Percentiles rank a stretch among this genome's conserved stretches.
These are phyloP conservation scores for Chionomys nivalis DNA, from an alignment of 2,113 vertebrate species.

Conservation along the genomic window DNA sequence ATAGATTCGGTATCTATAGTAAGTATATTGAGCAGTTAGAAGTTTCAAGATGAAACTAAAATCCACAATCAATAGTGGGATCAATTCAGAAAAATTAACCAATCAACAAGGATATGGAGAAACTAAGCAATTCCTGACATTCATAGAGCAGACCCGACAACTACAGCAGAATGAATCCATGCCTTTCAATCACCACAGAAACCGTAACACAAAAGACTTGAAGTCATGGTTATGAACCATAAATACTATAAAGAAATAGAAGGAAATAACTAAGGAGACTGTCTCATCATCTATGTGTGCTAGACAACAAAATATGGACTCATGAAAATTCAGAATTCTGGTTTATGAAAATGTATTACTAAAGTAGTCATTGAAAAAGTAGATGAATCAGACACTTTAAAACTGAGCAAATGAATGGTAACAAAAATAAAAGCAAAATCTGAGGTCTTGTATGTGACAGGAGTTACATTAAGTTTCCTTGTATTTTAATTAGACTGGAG, in stretches of 20 bases:
- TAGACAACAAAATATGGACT: neutral
- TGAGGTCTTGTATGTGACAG: neutral
- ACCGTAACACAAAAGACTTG: neutral
- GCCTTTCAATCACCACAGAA: conserved; percentile 7
- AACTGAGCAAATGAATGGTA: conserved; percentile 10
- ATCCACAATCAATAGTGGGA: neutral
- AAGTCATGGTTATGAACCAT: neutral
- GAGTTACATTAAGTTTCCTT: conserved; percentile 1
- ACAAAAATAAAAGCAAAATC: conserved; percentile 6
- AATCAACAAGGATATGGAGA: neutral
- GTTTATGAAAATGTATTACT: neutral
- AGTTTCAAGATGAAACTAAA: neutral
- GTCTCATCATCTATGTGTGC: neutral
- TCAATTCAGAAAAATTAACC: neutral
- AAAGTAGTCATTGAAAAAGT: conserved; percentile 19
- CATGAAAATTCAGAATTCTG: conserved; percentile 33
- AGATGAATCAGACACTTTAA: neutral
- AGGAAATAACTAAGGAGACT: conserved; percentile 24
- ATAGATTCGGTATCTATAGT: neutral
- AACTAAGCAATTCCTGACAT: conserved; percentile 10
- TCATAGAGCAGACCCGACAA: neutral
- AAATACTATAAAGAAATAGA: conserved; percentile 11
- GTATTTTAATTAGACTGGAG: neutral
- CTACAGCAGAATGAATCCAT: neutral
- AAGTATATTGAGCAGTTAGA: neutral